A percentile compares a stretch with the other conserved stretches of the same genome.
Evolutionary conservation across 1,140 invertebrate species (phyloP).

Genomic region (Lucilia sericata): DNA sequence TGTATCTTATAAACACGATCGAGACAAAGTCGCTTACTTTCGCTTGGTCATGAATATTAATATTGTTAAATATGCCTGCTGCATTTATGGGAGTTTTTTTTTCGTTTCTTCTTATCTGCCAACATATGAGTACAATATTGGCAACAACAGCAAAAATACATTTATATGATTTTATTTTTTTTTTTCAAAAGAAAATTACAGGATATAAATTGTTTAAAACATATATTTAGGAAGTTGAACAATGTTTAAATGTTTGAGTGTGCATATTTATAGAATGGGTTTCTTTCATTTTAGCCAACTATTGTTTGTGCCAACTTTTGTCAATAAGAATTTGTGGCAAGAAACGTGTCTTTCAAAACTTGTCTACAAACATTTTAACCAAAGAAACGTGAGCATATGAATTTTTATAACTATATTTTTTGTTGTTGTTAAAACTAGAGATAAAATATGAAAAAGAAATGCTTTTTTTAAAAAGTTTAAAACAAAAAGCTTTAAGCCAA

Average conservation of each 20-base stretch:
- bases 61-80: constrained; percentile 28
- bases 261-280: not conserved
- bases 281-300: not conserved
- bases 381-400: not conserved
- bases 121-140: not conserved
- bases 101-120: not conserved
- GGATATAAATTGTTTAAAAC: constrained; percentile 19
- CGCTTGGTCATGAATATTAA: constrained; percentile 46
- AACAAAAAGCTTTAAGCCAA: not conserved
- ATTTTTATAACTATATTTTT: not conserved
- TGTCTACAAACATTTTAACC: not conserved
- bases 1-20: constrained; percentile 37
- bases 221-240: constrained; percentile 9
- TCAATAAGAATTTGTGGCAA: not conserved
- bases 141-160: not conserved
- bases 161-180: constrained; percentile 3
- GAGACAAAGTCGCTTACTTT: constrained; percentile 47
- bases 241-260: not conserved
- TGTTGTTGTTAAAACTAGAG: not conserved
- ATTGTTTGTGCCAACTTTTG: not conserved
- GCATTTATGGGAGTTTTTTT: constrained; percentile 21
- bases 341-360: not conserved
- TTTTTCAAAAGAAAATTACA: constrained; percentile 11
- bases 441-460: not conserved
- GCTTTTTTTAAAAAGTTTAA: not conserved